These are phyloP conservation scores for Latrodectus hesperus DNA, from an alignment of 2,888 invertebrate genomes.

Conservation along the genomic window DNA sequence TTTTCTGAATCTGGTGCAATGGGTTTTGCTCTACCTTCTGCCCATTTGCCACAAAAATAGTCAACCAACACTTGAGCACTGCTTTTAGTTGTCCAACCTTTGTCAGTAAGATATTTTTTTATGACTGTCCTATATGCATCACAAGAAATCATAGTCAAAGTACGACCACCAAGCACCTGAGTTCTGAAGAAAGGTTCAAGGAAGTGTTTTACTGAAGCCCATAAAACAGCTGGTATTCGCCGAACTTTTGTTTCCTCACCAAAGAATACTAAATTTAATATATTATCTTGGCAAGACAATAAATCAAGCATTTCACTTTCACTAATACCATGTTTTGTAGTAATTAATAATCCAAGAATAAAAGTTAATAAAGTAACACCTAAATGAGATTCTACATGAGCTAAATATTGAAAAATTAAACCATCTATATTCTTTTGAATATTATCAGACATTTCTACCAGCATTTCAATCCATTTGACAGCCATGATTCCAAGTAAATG, in stretches of 20 bases:
- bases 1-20: slow-evolving; percentile 43
- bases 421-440: slow-evolving; percentile 56
- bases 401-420: slow-evolving; percentile 48
- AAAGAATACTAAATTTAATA: slow-evolving; percentile 71
- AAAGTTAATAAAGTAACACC: slow-evolving; percentile 71
- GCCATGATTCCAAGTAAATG: slow-evolving; percentile 42
- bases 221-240: slow-evolving; percentile 53
- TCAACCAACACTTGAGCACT: slow-evolving; percentile 53
- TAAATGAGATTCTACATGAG: slow-evolving; percentile 63
- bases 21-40: slow-evolving; percentile 46
- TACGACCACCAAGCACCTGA: slow-evolving; percentile 62
- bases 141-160: slow-evolving; percentile 55
- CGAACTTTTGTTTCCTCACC: slow-evolving; percentile 43
- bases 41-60: slow-evolving; percentile 63
- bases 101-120: slow-evolving; percentile 48
- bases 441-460: slow-evolving; percentile 26
- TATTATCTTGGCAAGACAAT: slow-evolving; percentile 74
- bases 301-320: slow-evolving; percentile 85
- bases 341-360: slow-evolving; percentile 83
- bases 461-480: slow-evolving; percentile 41
- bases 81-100: slow-evolving; percentile 39
- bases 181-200: slow-evolving; percentile 56
- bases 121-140: slow-evolving; percentile 64
- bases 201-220: slow-evolving; percentile 51
- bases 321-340: slow-evolving; percentile 85